phyloP scores from a whole-genome alignment of 2,888 invertebrate genomes.

The Drosophila hamatofila region DNA sequence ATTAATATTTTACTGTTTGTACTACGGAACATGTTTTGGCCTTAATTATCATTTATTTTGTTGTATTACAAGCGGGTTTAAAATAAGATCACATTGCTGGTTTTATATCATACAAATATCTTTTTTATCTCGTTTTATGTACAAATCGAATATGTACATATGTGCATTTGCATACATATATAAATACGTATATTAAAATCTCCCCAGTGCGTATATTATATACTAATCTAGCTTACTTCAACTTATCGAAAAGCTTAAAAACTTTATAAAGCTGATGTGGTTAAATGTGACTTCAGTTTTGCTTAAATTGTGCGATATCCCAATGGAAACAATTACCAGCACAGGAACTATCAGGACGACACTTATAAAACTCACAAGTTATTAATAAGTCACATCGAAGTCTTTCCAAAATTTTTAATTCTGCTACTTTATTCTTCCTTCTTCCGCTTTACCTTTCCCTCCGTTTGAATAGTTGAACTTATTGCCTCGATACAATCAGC shows the following conservation, averaged over 20 bases:
- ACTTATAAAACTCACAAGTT: constrained; percentile 29
- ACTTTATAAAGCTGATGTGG: constrained; percentile 60
- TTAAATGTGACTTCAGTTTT: constrained; percentile 27
- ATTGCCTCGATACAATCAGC: constrained; percentile 93
- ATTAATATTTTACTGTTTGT: constrained; percentile 58
- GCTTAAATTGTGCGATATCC: constrained; percentile 16
- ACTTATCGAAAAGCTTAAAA: constrained; percentile 6
- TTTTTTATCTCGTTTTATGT: constrained; percentile 15
- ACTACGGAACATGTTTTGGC: constrained; percentile 45
- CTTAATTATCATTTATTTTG: constrained; percentile 28
- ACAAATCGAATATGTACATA: constrained; percentile 10
- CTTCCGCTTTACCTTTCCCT: constrained; percentile 94
- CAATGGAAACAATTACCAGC: constrained; percentile 13
- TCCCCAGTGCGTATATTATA: constrained; percentile 21
- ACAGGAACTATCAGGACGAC: constrained; percentile 43
- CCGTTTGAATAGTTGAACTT: constrained; percentile 96
- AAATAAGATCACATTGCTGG: constrained; percentile 78
- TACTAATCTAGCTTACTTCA: constrained; percentile 12
- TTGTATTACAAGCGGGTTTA: constrained; percentile 55
- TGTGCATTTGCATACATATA: neutral
- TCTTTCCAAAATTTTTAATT: constrained; percentile 31
- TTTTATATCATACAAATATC: constrained; percentile 39
- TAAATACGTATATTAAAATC: constrained; percentile 11
- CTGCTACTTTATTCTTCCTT: constrained; percentile 88
- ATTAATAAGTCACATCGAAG: constrained; percentile 42